Evolutionary conservation across 2,888 invertebrate genomes (phyloP).

Genomic region (Papilio elwesi): DNA sequence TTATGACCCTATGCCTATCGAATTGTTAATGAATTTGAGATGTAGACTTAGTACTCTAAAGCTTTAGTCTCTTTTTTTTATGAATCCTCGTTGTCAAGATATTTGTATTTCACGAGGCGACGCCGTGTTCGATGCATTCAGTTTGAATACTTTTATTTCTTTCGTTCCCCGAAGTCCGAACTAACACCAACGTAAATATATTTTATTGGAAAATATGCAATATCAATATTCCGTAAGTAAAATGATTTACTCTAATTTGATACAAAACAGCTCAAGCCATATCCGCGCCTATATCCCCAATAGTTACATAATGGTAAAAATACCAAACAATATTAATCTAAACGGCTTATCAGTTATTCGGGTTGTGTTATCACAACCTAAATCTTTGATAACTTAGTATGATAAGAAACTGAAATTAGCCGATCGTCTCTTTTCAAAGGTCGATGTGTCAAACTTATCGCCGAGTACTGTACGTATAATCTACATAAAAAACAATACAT

Average conservation of each 20-base stretch:
- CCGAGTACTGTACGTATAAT: no score
- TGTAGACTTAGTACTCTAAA: no score
- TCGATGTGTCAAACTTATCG: neutral
- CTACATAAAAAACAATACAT: neutral
- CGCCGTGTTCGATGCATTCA: no score
- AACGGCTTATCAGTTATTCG: slow-evolving; percentile 1
- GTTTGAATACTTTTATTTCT: no score
- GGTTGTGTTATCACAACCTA: neutral
- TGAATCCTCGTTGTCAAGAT: no score
- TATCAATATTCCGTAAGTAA: neutral
- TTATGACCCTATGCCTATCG: no score
- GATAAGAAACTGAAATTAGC: neutral
- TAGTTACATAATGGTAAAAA: neutral
- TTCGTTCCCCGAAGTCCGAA: no score
- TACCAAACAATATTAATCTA: neutral
- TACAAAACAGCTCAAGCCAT: neutral
- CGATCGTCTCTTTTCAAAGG: neutral
- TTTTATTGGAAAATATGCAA: no score
- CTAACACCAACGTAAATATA: no score
- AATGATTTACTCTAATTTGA: neutral
- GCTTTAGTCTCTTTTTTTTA: no score
- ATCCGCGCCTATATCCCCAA: neutral
- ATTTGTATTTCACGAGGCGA: no score
- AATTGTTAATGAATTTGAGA: no score
- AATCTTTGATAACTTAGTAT: neutral